A percentile compares a stretch with the other conserved stretches of the same genome.
phyloP scores from a whole-genome alignment of 2,113 vertebrate species.

The Colinus virginianus region DNA sequence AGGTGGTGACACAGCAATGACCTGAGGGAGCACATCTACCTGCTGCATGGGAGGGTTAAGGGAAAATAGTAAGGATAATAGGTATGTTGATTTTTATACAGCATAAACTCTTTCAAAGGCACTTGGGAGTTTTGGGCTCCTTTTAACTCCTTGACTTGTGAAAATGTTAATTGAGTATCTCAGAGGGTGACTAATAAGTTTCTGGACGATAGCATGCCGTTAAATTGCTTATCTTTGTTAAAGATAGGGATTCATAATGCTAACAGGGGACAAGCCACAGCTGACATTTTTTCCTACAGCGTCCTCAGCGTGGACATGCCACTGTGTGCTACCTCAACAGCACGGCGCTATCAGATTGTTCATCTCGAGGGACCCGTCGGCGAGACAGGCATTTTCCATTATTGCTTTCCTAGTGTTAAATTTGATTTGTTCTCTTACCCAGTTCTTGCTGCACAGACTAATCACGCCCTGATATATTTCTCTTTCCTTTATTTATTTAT shows the following conservation, averaged over 20 bases:
- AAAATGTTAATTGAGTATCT: constrained; percentile 22
- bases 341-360: background rate
- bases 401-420: constrained; percentile 49
- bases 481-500: background rate
- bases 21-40: background rate
- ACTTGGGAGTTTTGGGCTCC: background rate
- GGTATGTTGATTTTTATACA: background rate
- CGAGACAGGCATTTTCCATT: constrained; percentile 32
- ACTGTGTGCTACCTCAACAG: background rate
- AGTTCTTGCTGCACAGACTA: constrained; percentile 27
- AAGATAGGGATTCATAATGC: background rate
- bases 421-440: constrained; percentile 56
- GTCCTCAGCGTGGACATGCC: background rate
- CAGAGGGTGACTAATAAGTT: background rate
- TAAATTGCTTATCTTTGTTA: constrained; percentile 53
- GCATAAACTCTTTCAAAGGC: background rate
- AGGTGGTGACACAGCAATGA: background rate
- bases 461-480: constrained; percentile 38
- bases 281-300: background rate
- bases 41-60: background rate
- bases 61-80: background rate
- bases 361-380: constrained; percentile 27
- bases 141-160: background rate
- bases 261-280: background rate
- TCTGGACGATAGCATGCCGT: background rate